Conservation (phyloP, 2,888 invertebrate genomes). For the Villa cingulata region DNA sequence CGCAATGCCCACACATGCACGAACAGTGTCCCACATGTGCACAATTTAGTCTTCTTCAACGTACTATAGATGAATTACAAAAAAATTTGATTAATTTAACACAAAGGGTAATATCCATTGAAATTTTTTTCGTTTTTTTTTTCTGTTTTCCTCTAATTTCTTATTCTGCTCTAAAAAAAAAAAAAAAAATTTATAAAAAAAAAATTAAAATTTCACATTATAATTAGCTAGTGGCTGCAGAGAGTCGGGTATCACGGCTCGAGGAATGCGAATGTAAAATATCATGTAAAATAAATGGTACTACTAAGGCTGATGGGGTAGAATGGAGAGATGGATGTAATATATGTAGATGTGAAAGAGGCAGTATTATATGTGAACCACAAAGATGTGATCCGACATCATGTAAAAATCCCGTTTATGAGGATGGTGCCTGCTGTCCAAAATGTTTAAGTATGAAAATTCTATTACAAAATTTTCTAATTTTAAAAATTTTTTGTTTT, state of each 20-base stretch:
- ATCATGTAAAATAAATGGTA: constrained; percentile 70
- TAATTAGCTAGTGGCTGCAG: constrained; percentile 60
- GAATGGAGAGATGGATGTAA: constrained; percentile 77
- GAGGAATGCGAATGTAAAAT: constrained; percentile 86
- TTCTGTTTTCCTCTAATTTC: too few relatives aligned
- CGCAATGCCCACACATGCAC: constrained; percentile 75
- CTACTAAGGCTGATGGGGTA: constrained; percentile 68
- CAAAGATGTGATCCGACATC: constrained; percentile 62
- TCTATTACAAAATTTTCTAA: background rate
- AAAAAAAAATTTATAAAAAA: background rate
- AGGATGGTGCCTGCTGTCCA: constrained; percentile 72
- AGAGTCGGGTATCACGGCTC: constrained; percentile 52
- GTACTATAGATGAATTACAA: constrained; percentile 66
- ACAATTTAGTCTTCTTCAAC: constrained; percentile 71
- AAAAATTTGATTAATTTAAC: constrained; percentile 69
- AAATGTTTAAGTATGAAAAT: constrained; percentile 65
- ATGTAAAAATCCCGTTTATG: constrained; percentile 69
- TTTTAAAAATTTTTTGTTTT: constrained; percentile 1
- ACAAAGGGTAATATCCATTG: constrained; percentile 50
- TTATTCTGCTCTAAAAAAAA: background rate
- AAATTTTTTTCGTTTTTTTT: background rate
- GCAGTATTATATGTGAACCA: constrained; percentile 70
- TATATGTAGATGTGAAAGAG: constrained; percentile 81
- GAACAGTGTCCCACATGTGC: constrained; percentile 83
- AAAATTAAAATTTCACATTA: constrained; percentile 8